Evolutionary conservation across 2,797 vertebrate species (phyloP), one percentile per base, ranked within the genome.

Genomic region (Monodelphis domestica): DNA sequence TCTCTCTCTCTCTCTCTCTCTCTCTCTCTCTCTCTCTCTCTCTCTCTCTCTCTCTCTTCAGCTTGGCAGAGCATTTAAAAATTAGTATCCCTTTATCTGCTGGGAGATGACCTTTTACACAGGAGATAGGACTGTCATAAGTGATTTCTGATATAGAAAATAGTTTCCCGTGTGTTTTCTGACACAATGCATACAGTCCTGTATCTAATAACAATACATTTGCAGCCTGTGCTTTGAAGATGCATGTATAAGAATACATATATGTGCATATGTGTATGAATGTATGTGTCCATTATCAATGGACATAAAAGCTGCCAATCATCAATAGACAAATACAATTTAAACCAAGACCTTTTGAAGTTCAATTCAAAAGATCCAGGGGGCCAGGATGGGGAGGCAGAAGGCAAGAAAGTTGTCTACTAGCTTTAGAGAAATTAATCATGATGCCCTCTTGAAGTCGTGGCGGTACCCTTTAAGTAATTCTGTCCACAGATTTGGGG

Each of bases 351-450:
- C 88, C 94, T 92, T 95, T 95, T 30, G 15, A 29, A 33, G 91
- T 95, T 70, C 93, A 50, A 90, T 92, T 93, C 90, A 84, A 94
- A 95, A 57, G 45, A 84, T 97, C 91, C 95, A 94, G n/a, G 54
- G 94, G n/a, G 24, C 33, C 52, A n/a, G 54, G 90, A 88, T 51
- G 38, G 55, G 50, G 10, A 33, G 33, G 4, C 10, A 54, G 63
- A 94, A 94, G 94, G 91, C 30, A 95, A 89, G 87, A 92, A 93
- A 89, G 54, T 59, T 97, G 93, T 96, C 93, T 45, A 54, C 84
- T 63, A 59, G 91, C 91, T 95, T 97, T 90, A 11, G 50, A 97
- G 89, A 97, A 97, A 96, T 95, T 96, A 97, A 97, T 95, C 92
- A 56, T 88, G 90, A 30, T n/a, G 87, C 51, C 70, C 50, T 91